A percentile compares a stretch with the other conserved stretches of the same genome.
Evolutionary conservation across 2,113 vertebrate species (phyloP).

Genomic region (Ctenomys sociabilis): DNA sequence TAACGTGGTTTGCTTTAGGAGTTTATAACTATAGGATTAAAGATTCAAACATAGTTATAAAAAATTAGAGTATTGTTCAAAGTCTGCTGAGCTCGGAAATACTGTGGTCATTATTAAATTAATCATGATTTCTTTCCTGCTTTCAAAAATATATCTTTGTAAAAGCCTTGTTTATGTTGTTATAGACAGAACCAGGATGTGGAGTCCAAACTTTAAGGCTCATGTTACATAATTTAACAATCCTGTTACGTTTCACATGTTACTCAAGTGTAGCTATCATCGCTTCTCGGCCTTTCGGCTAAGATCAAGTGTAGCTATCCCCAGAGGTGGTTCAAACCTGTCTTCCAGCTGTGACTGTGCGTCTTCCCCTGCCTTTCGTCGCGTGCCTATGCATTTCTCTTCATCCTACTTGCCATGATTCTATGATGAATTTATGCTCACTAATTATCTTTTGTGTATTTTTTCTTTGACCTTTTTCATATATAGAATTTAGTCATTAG

Average conservation of each 20-base stretch:
- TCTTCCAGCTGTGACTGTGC: accelerated
- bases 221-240: neutral
- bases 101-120: neutral
- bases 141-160: neutral
- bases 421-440: neutral
- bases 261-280: neutral
- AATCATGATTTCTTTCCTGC: neutral
- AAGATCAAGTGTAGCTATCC: neutral
- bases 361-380: neutral
- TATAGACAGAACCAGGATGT: neutral
- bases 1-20: neutral
- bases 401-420: neutral
- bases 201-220: neutral
- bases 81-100: neutral
- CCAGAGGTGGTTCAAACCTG: neutral
- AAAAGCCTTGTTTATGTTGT: neutral
- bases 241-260: neutral
- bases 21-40: neutral
- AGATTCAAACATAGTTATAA: neutral
- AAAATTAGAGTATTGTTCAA: neutral
- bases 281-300: too few relatives aligned
- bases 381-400: neutral
- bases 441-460: neutral
- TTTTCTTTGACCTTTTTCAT: neutral
- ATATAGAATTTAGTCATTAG: neutral